These are phyloP conservation scores for Himalopsyche anomala DNA, from an alignment of 2,888 invertebrate genomes.

Conservation along the genomic window DNA sequence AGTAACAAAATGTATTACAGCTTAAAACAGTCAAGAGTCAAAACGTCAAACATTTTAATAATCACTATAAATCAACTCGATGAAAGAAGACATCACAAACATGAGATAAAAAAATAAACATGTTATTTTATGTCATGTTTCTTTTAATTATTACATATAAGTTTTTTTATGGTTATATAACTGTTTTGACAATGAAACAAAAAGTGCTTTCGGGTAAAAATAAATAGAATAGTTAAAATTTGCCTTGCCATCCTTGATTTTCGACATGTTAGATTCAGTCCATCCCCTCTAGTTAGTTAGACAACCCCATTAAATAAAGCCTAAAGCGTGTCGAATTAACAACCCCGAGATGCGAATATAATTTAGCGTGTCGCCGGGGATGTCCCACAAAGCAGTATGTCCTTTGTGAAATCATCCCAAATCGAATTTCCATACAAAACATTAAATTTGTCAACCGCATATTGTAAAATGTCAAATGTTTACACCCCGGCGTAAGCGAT, in stretches of 20 bases:
- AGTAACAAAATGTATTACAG: too few relatives aligned
- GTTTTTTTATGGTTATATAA: too few relatives aligned
- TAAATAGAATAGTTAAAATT: too few relatives aligned
- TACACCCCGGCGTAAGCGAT: neutral
- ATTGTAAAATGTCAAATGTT: constrained; percentile 16
- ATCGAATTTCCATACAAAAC: constrained; percentile 13
- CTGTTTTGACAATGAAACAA: too few relatives aligned
- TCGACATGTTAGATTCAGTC: neutral
- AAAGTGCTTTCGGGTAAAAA: too few relatives aligned
- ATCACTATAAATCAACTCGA: too few relatives aligned
- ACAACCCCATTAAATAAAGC: neutral
- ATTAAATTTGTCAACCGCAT: constrained; percentile 16
- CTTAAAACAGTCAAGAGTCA: too few relatives aligned
- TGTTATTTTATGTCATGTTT: too few relatives aligned
- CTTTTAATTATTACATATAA: too few relatives aligned
- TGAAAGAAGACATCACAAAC: too few relatives aligned
- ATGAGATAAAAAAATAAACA: too few relatives aligned
- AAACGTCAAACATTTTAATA: too few relatives aligned
- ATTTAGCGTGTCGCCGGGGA: neutral
- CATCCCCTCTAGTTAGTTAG: constrained; percentile 5
- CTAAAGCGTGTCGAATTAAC: constrained; percentile 9
- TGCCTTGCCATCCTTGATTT: neutral
- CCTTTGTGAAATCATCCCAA: neutral
- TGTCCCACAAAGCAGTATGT: constrained; percentile 2
- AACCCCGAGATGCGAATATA: constrained; percentile 21